phyloP scores from a whole-genome alignment of 2,797 vertebrate species.

The Liasis olivaceus region DNA sequence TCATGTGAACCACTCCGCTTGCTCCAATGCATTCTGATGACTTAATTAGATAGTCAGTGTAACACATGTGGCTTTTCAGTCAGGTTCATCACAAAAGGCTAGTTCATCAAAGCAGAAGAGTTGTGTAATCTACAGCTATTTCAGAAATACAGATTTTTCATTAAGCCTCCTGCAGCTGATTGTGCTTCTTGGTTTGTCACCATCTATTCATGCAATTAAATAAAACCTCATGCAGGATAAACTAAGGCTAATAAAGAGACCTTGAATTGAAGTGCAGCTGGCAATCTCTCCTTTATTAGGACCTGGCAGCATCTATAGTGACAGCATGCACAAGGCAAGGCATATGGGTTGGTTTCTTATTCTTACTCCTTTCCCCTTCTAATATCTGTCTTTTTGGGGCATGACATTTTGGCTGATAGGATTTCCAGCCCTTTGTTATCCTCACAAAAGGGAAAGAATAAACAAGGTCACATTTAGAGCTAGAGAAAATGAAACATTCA shows the following conservation, averaged over 20 bases:
- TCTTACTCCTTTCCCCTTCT: neutral
- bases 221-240: conserved; percentile 49
- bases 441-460: conserved; percentile 29
- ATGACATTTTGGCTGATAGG: conserved; percentile 49
- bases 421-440: conserved; percentile 57
- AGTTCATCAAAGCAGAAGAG: conserved; percentile 63
- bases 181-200: conserved; percentile 61
- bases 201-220: conserved; percentile 72
- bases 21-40: conserved; percentile 77
- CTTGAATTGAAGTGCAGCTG: conserved; percentile 66
- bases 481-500: conserved; percentile 36
- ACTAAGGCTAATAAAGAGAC: conserved; percentile 64
- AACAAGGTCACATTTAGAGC: conserved; percentile 42
- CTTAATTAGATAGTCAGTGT: conserved; percentile 72
- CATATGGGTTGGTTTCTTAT: conserved; percentile 20
- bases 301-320: conserved; percentile 44
- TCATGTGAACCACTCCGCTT: conserved; percentile 65
- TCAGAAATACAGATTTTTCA: conserved; percentile 71
- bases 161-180: conserved; percentile 55
- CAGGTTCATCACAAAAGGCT: conserved; percentile 71
- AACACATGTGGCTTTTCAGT: conserved; percentile 70
- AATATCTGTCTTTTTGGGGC: conserved; percentile 45
- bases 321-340: conserved; percentile 49
- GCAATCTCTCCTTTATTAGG: conserved; percentile 69
- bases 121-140: conserved; percentile 57